Conservation (phyloP, 2,888 invertebrate genomes). For the Tinea trinotella region DNA sequence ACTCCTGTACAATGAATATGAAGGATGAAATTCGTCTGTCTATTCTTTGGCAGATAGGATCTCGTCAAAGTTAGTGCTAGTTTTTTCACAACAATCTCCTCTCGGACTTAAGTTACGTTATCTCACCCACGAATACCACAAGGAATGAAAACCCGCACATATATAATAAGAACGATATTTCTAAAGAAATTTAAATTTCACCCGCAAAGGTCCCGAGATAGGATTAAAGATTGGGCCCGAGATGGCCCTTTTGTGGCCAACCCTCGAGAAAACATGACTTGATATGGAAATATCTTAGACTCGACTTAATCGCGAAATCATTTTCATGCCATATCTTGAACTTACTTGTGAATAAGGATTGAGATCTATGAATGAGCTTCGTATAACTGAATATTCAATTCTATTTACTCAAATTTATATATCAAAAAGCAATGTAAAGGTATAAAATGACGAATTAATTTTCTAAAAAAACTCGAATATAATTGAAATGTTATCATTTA, state of each 20-base stretch:
- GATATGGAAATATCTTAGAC: constrained; percentile 71
- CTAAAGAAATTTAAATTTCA: constrained; percentile 72
- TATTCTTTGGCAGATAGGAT: constrained; percentile 44
- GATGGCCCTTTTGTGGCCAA: constrained; percentile 71
- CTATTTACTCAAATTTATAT: background rate
- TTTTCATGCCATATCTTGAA: constrained; percentile 30
- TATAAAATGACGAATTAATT: background rate
- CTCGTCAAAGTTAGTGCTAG: constrained; percentile 65
- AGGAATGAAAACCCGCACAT: constrained; percentile 71
- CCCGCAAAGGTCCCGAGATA: constrained; percentile 71
- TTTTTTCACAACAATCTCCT: constrained; percentile 72
- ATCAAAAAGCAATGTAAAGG: no score
- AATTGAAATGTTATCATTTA: constrained; percentile 8
- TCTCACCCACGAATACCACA: constrained; percentile 66
- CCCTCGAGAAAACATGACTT: constrained; percentile 73
- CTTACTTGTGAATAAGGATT: constrained; percentile 15
- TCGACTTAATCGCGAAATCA: constrained; percentile 63
- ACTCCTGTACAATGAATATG: constrained; percentile 34
- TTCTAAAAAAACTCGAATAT: background rate
- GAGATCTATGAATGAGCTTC: constrained; percentile 5
- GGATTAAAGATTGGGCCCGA: constrained; percentile 71
- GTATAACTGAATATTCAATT: background rate
- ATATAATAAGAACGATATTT: constrained; percentile 72
- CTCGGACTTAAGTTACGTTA: constrained; percentile 73
- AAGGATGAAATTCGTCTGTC: constrained; percentile 48